phyloP scores from a whole-genome alignment of 2,888 invertebrate genomes.

The Carcina quercana region DNA sequence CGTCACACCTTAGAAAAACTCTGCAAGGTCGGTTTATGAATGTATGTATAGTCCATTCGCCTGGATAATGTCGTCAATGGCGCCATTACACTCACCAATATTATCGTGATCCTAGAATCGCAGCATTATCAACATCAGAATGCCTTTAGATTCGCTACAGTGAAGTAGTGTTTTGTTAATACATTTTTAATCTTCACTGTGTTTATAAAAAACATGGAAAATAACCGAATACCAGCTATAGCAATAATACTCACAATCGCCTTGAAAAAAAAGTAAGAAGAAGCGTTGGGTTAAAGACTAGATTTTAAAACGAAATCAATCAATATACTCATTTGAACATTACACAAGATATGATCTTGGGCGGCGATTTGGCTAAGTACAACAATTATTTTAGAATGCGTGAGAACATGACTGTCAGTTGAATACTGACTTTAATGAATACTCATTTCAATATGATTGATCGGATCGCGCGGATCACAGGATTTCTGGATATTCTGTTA shows the following conservation, averaged over 20 bases:
- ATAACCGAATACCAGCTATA: background rate
- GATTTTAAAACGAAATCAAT: background rate
- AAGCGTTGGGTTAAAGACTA: background rate
- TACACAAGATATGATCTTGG: no score
- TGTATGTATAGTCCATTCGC: no score
- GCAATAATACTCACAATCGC: background rate
- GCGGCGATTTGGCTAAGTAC: no score
- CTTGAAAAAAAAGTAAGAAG: background rate
- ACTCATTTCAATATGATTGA: background rate
- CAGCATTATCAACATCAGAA: slow-evolving; percentile 2
- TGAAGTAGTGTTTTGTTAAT: slow-evolving; percentile 1
- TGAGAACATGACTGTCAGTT: background rate
- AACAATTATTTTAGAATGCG: background rate
- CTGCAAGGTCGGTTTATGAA: no score
- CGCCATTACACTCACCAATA: no score
- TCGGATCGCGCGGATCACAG: background rate
- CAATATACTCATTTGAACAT: no score
- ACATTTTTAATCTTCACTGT: no score
- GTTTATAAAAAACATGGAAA: background rate
- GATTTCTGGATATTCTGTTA: background rate
- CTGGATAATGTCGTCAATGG: no score
- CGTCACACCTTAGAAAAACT: no score
- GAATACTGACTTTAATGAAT: background rate
- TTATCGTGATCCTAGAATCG: no score
- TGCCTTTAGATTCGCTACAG: slow-evolving; percentile 8